Base-by-base conservation (phyloP, 2,888 invertebrate genomes). In the Agrenia bidenticulata region DNA sequence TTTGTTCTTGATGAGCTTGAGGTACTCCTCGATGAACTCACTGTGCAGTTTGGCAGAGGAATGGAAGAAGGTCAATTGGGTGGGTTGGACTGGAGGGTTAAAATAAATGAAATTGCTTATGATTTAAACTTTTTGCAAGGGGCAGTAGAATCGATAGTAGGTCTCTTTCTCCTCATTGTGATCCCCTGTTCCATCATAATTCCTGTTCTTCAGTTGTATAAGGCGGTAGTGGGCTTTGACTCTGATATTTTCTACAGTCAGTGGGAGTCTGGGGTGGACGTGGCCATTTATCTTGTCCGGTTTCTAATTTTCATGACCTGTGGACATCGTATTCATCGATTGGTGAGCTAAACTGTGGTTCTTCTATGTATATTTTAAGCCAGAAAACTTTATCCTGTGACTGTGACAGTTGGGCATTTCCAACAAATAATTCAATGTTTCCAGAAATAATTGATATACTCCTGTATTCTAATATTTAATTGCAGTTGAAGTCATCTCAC, bases 191-290 rank as follows among this genome's bases (percentile, higher is more conserved):
- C 23, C 7, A 51, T 51, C 15, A 7, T 23, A 9, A 51, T 51
- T 15, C 51, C 51, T 7, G 23, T 51, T 7, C 17, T 51, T 51
- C 51, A 51, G 51, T 23, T 51, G 24, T 51, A 51, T 23, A 51
- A 51, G 51, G 51, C 23, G 2, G 19, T 51, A 5, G 51, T 21
- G 13, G 51, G 51, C 7, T 51, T 51, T 15, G 51, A 51, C 2
- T 5, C 21, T 7, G 51, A 51, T 51, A 21, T 51, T 4, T 51
- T 21, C 51, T 51, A 51, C 23, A 23, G 23, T 19, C 51, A 7
- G 24, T 51, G 51, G 51, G 51, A 51, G 15, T 17, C 51, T 2
- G 51, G 51, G 15, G 24, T 19, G 5, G 51, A 51, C 21, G 24
- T 24, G 5, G 15, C 5, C 5, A 23, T 51, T 23, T 51, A 51